Conservation (phyloP, 2,113 vertebrate species). For the Climacteris rufus region DNA sequence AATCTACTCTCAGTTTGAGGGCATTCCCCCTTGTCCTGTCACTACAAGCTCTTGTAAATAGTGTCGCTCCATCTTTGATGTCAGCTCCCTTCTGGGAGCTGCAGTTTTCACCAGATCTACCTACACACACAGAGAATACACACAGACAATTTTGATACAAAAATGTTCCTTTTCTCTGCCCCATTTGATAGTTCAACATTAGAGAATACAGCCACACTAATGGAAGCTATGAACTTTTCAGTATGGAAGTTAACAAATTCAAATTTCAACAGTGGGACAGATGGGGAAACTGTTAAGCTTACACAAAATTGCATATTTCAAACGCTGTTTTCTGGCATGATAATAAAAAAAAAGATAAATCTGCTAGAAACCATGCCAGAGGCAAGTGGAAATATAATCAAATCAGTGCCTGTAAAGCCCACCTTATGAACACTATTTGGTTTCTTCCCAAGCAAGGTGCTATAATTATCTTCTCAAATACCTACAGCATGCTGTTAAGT, state of each 20-base stretch:
- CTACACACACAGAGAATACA: not conserved
- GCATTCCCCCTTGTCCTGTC: not conserved
- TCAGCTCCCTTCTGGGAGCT: not conserved
- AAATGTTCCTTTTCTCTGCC: not conserved
- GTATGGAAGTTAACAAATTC: slow-evolving; percentile 2
- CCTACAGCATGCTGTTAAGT: not conserved
- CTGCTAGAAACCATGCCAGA: slow-evolving; percentile 33
- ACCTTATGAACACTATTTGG: not conserved
- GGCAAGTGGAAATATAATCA: slow-evolving; percentile 22
- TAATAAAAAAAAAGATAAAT: slow-evolving; percentile 15
- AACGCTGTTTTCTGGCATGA: slow-evolving; percentile 26
- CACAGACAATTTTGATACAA: not conserved
- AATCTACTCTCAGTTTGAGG: not conserved
- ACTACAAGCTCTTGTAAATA: not conserved
- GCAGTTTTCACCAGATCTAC: not conserved
- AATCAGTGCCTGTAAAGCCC: not conserved
- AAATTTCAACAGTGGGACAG: slow-evolving; percentile 13
- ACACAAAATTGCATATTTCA: slow-evolving; percentile 23
- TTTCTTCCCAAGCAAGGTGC: not conserved
- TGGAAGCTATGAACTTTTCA: not conserved
- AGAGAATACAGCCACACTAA: not conserved
- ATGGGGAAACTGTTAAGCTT: slow-evolving; percentile 20
- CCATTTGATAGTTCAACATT: not conserved
- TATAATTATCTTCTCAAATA: slow-evolving; percentile 19
- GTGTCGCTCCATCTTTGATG: not conserved